Evolutionary conservation across 2,797 vertebrate genomes (phyloP).

Genomic region (Crax fasciolata): DNA sequence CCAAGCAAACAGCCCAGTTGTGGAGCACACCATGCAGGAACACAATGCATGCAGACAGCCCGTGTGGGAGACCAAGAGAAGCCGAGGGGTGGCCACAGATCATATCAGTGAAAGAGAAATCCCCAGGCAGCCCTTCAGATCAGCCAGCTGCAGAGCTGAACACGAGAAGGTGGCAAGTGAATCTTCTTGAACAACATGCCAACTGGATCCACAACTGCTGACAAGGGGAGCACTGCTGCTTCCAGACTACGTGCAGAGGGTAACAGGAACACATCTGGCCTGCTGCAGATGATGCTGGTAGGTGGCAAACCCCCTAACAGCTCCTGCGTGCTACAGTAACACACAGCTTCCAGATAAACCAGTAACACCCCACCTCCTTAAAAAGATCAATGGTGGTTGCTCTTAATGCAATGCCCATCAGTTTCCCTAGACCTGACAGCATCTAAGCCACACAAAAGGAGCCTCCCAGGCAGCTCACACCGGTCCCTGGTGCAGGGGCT

Average conservation of each 20-base stretch:
- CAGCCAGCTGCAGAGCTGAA: background rate
- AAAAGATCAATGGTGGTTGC: background rate
- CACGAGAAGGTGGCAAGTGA: background rate
- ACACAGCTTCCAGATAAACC: background rate
- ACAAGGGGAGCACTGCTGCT: background rate
- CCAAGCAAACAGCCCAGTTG: background rate
- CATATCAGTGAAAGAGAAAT: background rate
- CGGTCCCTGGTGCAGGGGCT: background rate
- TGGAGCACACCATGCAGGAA: constrained; percentile 13
- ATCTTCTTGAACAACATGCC: background rate
- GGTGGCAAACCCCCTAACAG: background rate
- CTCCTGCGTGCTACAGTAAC: background rate
- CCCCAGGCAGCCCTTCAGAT: background rate
- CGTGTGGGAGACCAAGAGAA: background rate
- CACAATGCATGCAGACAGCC: background rate
- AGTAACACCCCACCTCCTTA: background rate
- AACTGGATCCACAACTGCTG: background rate
- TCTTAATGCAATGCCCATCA: background rate
- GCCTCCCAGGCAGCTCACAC: background rate
- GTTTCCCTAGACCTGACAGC: background rate
- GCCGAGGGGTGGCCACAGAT: background rate
- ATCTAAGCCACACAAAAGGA: background rate
- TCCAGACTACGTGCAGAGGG: background rate
- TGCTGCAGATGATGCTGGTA: background rate
- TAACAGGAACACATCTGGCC: background rate